phyloP scores from a whole-genome alignment of 2,797 vertebrate genomes.

The Spinus olivaceus region DNA sequence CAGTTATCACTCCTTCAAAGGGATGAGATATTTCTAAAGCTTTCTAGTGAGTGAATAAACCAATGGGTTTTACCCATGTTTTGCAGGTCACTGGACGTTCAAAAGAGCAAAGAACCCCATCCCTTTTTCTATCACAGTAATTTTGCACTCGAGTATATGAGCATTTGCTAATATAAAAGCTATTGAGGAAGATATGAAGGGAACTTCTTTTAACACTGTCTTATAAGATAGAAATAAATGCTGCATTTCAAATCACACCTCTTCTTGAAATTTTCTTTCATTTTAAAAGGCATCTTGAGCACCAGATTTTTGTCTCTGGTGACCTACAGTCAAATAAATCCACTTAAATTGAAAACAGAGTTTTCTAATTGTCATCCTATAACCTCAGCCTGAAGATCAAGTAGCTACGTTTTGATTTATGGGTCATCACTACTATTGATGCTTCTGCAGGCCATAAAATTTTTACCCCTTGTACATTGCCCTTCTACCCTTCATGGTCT shows the following conservation, averaged over 20 bases:
- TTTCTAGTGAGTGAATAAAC: constrained; percentile 4
- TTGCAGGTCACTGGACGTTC: neutral
- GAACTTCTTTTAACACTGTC: neutral
- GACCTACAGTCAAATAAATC: neutral
- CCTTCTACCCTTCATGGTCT: neutral
- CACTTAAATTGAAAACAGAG: neutral
- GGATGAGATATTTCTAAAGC: constrained; percentile 18
- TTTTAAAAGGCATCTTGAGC: neutral
- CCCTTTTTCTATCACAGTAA: neutral
- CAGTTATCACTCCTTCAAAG: constrained; percentile 28
- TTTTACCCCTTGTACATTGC: neutral
- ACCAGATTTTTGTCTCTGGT: neutral
- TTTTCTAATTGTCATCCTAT: neutral
- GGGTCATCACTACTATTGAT: neutral
- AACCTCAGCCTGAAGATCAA: neutral
- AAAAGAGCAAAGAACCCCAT: neutral
- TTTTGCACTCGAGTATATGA: neutral
- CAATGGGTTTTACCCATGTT: constrained; percentile 28
- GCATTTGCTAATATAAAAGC: constrained; percentile 22
- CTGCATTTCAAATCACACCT: neutral
- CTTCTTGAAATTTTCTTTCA: neutral
- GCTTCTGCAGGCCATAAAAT: neutral
- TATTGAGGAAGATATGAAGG: neutral
- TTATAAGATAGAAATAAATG: neutral
- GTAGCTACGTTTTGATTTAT: neutral